Percentiles rank a stretch among this genome's conserved stretches.
Evolutionary conservation across 1,140 invertebrate genomes (phyloP).

Genomic region (Pseudomyrmex sp.): DNA sequence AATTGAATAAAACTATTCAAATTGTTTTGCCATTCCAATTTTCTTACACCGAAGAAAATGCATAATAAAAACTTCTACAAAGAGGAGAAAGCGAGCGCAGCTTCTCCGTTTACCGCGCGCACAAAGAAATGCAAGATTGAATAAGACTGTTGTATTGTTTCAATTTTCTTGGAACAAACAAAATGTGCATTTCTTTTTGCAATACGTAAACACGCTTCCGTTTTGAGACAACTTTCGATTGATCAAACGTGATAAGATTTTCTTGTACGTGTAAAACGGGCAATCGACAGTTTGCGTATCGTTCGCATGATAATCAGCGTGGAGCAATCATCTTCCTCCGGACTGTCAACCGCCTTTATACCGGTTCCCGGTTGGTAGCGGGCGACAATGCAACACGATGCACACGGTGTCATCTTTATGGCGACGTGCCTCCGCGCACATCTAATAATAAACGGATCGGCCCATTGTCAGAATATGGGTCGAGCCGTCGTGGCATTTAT

Average conservation of each 20-base stretch:
- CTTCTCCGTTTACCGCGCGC: not conserved
- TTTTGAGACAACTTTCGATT: slow-evolving; percentile 4
- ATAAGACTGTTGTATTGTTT: not conserved
- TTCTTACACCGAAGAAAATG: not conserved
- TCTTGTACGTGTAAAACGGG: not conserved
- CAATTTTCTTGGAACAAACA: slow-evolving; percentile 18
- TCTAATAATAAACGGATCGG: slow-evolving; percentile 78
- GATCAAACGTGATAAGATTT: not conserved
- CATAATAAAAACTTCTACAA: not conserved
- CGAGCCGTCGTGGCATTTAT: slow-evolving; percentile 65
- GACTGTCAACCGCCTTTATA: no score
- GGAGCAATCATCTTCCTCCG: no score
- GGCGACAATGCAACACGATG: not conserved
- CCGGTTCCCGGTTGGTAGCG: not conserved
- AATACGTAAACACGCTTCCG: not conserved
- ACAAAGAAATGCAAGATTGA: not conserved
- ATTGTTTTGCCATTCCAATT: slow-evolving; percentile 3
- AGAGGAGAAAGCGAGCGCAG: not conserved
- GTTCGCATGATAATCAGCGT: slow-evolving; percentile 7
- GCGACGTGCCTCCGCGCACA: slow-evolving; percentile 42
- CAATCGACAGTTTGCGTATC: not conserved
- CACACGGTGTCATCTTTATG: slow-evolving; percentile 57
- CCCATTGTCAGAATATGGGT: slow-evolving; percentile 80
- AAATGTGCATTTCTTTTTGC: not conserved
- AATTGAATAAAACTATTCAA: slow-evolving; percentile 40